Conservation (phyloP, 2,797 vertebrate species). For the Catostomus latipinnis region DNA sequence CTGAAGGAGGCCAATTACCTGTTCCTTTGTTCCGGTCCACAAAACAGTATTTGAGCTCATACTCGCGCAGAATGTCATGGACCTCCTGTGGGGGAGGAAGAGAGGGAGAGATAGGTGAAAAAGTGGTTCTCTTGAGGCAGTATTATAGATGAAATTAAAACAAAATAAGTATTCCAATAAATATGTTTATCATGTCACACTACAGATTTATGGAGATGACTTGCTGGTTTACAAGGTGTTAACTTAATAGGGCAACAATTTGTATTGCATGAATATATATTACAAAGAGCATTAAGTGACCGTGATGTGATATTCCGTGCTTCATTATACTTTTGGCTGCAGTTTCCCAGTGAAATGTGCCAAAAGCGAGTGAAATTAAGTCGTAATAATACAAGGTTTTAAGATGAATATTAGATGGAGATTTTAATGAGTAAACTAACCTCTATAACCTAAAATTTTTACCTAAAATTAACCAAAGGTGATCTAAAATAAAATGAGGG, state of each 20-base stretch:
- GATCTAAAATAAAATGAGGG: no score
- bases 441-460: no score
- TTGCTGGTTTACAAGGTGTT: no score
- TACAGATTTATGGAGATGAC: conserved; percentile 1
- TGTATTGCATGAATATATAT: conserved; percentile 12
- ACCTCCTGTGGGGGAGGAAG: conserved; percentile 82
- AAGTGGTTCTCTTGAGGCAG: conserved; percentile 14
- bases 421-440: no score
- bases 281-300: no score
- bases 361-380: no score
- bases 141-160: conserved; percentile 3
- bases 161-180: background rate
- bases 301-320: no score
- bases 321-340: no score
- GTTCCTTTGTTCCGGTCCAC: conserved; percentile 98
- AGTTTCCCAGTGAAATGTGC: no score
- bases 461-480: no score
- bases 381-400: no score
- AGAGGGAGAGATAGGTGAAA: conserved; percentile 24
- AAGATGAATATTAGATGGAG: no score
- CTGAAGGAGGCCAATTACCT: conserved; percentile 80
- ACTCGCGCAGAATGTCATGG: conserved; percentile 92
- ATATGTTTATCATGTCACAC: conserved; percentile 2
- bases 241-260: background rate
- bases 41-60: conserved; percentile 97